phyloP scores from a whole-genome alignment of 2,888 invertebrate genomes.

The Lasioglossum villosulum region DNA sequence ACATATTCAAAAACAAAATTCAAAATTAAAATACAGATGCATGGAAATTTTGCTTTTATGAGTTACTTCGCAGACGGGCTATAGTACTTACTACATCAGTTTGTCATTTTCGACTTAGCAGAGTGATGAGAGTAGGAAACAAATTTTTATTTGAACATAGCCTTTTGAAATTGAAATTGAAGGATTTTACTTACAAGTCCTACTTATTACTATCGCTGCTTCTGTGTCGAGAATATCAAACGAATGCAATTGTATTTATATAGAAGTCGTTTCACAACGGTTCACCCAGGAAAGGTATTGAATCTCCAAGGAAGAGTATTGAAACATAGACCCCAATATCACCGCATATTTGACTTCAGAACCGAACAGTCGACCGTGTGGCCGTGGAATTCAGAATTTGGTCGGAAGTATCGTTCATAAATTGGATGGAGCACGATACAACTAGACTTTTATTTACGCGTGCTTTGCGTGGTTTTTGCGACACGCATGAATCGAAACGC shows the following conservation, averaged over 20 bases:
- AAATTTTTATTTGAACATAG: background rate
- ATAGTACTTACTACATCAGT: background rate
- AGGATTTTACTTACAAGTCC: background rate
- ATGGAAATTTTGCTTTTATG: background rate
- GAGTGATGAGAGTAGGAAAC: background rate
- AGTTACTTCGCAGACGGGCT: background rate
- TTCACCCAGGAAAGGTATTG: background rate
- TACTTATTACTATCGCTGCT: background rate
- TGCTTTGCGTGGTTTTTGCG: slow-evolving; percentile 11
- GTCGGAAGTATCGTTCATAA: background rate
- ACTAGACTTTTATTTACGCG: slow-evolving; percentile 1
- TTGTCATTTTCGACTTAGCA: background rate
- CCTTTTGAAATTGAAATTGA: background rate
- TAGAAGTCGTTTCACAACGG: background rate
- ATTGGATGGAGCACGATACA: background rate
- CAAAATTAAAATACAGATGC: background rate
- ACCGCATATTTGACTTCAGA: background rate
- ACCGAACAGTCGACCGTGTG: background rate
- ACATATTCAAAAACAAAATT: background rate
- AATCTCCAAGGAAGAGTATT: background rate
- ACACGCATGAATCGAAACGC: slow-evolving; percentile 19
- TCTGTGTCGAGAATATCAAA: background rate
- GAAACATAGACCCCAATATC: background rate
- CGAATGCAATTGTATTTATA: background rate
- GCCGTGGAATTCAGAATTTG: slow-evolving; percentile 7